Evolutionary conservation across 30 jellyfish, hydroid and myxozoan species (phyloP).

Genomic region (Turritopsis dohrnii): DNA sequence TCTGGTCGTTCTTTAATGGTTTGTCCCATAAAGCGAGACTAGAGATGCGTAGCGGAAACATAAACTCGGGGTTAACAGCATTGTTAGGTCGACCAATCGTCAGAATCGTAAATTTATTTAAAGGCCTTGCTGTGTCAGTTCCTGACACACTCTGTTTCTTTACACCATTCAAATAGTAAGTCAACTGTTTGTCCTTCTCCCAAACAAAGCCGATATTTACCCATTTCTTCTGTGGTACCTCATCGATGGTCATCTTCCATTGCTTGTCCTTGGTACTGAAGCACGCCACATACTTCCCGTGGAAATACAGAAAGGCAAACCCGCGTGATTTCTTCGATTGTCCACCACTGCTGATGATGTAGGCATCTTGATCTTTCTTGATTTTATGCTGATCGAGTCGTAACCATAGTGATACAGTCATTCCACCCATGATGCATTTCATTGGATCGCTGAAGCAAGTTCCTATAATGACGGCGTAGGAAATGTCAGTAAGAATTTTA

Average conservation of each 20-base stretch:
- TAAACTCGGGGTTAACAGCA: constrained; percentile 70
- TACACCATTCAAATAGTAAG: constrained; percentile 64
- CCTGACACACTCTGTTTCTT: constrained; percentile 23
- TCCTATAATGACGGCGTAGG: constrained; percentile 38
- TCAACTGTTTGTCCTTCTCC: constrained; percentile 61
- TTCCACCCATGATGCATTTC: constrained; percentile 90
- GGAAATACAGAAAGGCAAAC: constrained; percentile 87
- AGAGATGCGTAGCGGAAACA: constrained; percentile 74
- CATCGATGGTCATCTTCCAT: constrained; percentile 79
- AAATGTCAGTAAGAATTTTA: too few relatives aligned
- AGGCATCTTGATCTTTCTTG: constrained; percentile 77
- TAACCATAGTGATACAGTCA: constrained; percentile 83
- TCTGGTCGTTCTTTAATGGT: constrained; percentile 71
- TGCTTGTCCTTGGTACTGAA: constrained; percentile 74
- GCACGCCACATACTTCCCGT: constrained; percentile 81
- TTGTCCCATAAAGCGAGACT: constrained; percentile 91
- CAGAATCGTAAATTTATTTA: constrained; percentile 54
- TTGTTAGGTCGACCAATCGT: constrained; percentile 91
- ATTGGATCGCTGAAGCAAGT: constrained; percentile 99
- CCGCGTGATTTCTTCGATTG: constrained; percentile 98
- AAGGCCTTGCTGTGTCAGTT: constrained; percentile 39
- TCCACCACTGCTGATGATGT: constrained; percentile 96
- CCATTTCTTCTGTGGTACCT: constrained; percentile 68
- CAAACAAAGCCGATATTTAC: constrained; percentile 67
- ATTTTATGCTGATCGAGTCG: constrained; percentile 45